Evolutionary conservation across 2,113 vertebrate species (phyloP), one percentile per base, ranked within the genome.

Genomic region (Malurus melanocephalus): DNA sequence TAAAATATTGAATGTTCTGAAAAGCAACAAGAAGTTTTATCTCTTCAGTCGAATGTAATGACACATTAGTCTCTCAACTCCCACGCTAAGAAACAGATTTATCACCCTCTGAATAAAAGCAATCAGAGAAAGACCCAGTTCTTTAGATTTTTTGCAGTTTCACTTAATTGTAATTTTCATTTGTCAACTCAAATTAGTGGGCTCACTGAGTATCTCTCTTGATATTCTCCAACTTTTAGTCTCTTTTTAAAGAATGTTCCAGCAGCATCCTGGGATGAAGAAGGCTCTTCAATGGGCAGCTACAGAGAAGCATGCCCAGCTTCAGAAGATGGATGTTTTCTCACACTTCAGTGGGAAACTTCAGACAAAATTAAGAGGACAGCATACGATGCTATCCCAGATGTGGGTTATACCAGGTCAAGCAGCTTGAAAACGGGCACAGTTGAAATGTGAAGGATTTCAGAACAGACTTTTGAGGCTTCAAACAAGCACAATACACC

Each of bases 21-120:
- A 91, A 89, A 88, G 42, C 61, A 89, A 80, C 42, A 88, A 45
- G 51, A 89, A 86, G 88, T 88, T 91, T 93, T 90, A 80, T 78
- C 59, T 90, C 93, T 53, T 49, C 30, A 91, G n/a, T 46, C 88
- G 80, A 88, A 78, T 35, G 57, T 74, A 89, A 86, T 79, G 87
- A 73, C 68, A 78, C 43, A 80, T 91, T 46, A 89, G 38, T 88
- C 80, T 79, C 52, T 61, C 4, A 0, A 79, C 66, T 73, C 53
- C 55, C 11, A 13, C 80, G 72, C 79, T 65, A 43, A 88, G 69
- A 86, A 94, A 93, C 4, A 57, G 14, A 81, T 94, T 90, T 56
- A 78, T 81, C 66, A 88, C 7, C 20, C 49, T 84, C 33, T 88
- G 71, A 83, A 66, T 73, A 67, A 62, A 85, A 75, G 71, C 40